phyloP scores from a whole-genome alignment of 1,140 invertebrate genomes.

The Neodiprion virginianus region DNA sequence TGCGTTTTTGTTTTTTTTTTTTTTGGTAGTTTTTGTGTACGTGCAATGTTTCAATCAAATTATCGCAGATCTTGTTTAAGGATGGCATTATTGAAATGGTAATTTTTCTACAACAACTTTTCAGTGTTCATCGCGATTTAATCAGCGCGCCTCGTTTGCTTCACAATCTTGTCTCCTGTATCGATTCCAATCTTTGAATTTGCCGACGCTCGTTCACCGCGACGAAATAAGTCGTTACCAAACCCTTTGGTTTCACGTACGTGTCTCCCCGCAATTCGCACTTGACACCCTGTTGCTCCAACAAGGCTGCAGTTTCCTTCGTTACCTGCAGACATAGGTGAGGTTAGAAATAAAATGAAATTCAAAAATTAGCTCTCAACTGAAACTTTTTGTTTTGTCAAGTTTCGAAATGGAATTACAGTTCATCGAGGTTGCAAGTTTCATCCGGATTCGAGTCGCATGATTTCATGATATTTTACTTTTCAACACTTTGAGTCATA shows the following conservation, averaged over 20 bases:
- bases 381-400: not conserved
- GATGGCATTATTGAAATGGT: not conserved
- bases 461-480: not conserved
- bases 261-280: conserved; percentile 75
- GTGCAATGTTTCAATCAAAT: too few relatives aligned
- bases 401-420: too few relatives aligned
- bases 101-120: not conserved
- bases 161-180: conserved; percentile 51
- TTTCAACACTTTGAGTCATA: conserved; percentile 8
- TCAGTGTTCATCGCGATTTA: not conserved
- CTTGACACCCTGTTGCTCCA: conserved; percentile 72
- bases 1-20: too few relatives aligned
- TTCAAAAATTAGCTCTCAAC: not conserved
- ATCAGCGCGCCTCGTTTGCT: conserved; percentile 12
- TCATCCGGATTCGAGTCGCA: not conserved
- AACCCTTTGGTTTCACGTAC: conserved; percentile 78
- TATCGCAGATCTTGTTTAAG: too few relatives aligned
- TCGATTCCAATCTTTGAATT: conserved; percentile 35
- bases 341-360: conserved; percentile 16
- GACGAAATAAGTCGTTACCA: conserved; percentile 78
- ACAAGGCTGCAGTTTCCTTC: conserved; percentile 73
- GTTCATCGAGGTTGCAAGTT: too few relatives aligned
- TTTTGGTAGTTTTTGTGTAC: too few relatives aligned
- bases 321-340: conserved; percentile 65
- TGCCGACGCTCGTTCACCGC: conserved; percentile 66